Evolutionary conservation across 1,140 invertebrate genomes (phyloP), one percentile per base, ranked within the genome.

Genomic region (Sarcophaga peregrina): DNA sequence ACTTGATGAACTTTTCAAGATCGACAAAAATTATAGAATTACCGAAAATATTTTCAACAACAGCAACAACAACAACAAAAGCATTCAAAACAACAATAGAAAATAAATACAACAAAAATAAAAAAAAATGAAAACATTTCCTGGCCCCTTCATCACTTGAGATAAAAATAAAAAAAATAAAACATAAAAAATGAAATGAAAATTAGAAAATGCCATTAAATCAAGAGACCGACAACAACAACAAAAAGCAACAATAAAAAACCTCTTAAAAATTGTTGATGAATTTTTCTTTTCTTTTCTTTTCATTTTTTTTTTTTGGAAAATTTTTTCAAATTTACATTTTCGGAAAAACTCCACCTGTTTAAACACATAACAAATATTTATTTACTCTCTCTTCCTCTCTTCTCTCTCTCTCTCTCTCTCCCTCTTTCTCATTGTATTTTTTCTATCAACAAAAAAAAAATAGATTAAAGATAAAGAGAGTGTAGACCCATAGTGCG

Each of bases 331-430:
- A 68, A 68, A 68, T 68, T 68, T 68, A 7, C 62, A 68, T 68
- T 37, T 68, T 20, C 62, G n/a, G 75, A 78, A 78, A 78, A 78
- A 78, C 75, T 78, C 75, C 47, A 78, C 75, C 75, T 78, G 75
- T 78, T 78, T 78, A 78, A 78, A 78, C 50, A 78, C 25, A 78
- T 78, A 78, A 20, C 50, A 78, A 78, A 78, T 9, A 78, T 50
- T 78, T 78, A 78, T 50, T 15, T 73, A 45, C 17, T 73, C 25
- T 25, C 11, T 25, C 45, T 48, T 15, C 62, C 62, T 25, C 62
- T 7, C 17, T 72, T 11, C 62, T 9, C 62, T 7, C 37, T 20
- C 62, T 25, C 17, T 11, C 62, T 25, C 8, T 17, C 25, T 37
- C 25, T 37, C 25, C 4, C 25, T 11, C 62, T 72, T 20, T 37